Base-by-base conservation (phyloP, 1,140 invertebrate species). In the Antheraea mylitta region DNA sequence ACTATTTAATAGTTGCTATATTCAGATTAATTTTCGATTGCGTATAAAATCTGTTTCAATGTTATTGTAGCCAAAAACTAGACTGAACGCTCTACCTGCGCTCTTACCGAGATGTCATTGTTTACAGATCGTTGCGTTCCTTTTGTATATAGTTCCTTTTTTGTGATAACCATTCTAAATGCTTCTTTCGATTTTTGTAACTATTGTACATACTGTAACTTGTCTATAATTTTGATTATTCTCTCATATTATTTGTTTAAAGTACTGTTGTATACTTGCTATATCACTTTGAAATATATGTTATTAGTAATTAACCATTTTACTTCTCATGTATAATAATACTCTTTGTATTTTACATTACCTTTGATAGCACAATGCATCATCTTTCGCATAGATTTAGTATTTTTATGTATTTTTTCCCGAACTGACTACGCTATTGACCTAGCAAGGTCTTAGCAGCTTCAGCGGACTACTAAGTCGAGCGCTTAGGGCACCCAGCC, bases 61-160 rank as follows among this genome's bases (percentile, higher is more conserved):
- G 16, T 16, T 13, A 53, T n/a, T 16, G 45, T 42, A 53, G 16
- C 11, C 16, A 53, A 53, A 30, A 53, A n/a, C 42, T 19, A 45
- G 64, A 18, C 42, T 65, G 53, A 45, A 45, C 64, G 64, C 64
- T 65, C 64, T 65, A 65, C 64, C 64, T 65, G 64, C 38, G 38
- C 64, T 18, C 16, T 65, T 65, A n/a, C 64, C 7, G 37, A 64
- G 63, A 65, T 65, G 64, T 18, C 36, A 64, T 64, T 64, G 63
- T 64, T 64, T 64, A 36, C 37, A n/a, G 18, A 64, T 11, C 38
- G 38, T 64, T 61, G 19, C 59, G 59, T 63, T 63, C 10, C 11
- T 53, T 16, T 53, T 53, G 11, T 13, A 53, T 7, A 48, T 16
- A 53, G 5, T 53, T 11, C 45, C 45, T 53, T 13, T 6, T 16